Evolutionary conservation across 2,113 vertebrate genomes (phyloP).

Genomic region (Pipa parva): DNA sequence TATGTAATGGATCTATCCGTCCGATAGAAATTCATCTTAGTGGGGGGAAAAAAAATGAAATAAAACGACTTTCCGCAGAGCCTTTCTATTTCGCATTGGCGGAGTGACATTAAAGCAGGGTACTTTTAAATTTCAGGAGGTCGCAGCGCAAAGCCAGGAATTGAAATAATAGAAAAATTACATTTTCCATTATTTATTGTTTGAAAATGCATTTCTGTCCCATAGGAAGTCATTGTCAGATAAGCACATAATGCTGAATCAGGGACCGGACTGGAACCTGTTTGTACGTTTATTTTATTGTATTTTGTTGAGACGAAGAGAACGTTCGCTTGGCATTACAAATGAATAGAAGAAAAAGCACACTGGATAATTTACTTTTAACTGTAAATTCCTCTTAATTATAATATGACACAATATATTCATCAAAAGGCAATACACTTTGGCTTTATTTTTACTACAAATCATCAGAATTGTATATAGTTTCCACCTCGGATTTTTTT

Average conservation of each 20-base stretch:
- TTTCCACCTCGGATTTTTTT: too few species aligned
- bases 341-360: background rate
- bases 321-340: slow-evolving; percentile 1
- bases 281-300: background rate
- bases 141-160: slow-evolving; percentile 6
- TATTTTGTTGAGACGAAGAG: background rate
- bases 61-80: background rate
- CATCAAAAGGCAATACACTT: too few species aligned
- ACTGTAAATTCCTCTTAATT: too few species aligned
- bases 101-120: background rate
- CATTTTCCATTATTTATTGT: slow-evolving; percentile 17
- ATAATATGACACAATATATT: too few species aligned
- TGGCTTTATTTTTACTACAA: too few species aligned
- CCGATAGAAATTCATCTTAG: background rate
- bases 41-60: too few species aligned
- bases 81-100: slow-evolving; percentile 1
- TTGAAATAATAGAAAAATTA: slow-evolving; percentile 25
- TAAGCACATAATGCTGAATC: background rate
- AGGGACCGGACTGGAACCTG: background rate
- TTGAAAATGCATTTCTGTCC: slow-evolving; percentile 15
- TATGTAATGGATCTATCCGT: slow-evolving; percentile 4
- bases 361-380: slow-evolving; percentile 13
- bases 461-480: too few species aligned
- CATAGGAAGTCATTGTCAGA: background rate
- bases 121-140: slow-evolving; percentile 25